A percentile compares a stretch with the other conserved stretches of the same genome.
These are phyloP conservation scores for Gorsachius goisagi DNA, from an alignment of 2,113 vertebrate genomes.

Conservation along the genomic window DNA sequence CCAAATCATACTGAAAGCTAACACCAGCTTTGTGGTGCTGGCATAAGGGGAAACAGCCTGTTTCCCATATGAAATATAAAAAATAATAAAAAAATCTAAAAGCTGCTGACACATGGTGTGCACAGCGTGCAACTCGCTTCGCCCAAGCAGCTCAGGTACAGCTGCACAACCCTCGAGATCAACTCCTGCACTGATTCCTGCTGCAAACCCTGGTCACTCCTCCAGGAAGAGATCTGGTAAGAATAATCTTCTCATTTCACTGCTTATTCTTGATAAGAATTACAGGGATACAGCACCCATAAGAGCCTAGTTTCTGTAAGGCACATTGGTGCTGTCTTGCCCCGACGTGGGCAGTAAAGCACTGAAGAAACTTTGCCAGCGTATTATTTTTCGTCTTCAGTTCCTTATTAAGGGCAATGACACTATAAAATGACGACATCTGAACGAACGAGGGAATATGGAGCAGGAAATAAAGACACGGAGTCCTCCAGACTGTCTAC, in stretches of 20 bases:
- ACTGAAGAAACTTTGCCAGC: not conserved
- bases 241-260: not conserved
- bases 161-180: not conserved
- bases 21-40: not conserved
- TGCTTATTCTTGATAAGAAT: not conserved
- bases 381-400: not conserved
- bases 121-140: not conserved
- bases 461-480: not conserved
- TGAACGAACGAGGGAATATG: not conserved
- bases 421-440: not conserved
- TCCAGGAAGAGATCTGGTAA: not conserved
- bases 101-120: not conserved
- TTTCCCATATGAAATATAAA: not conserved
- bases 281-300: fast-evolving
- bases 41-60: not conserved
- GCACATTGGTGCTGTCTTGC: fast-evolving
- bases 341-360: not conserved
- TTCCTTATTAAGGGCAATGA: not conserved
- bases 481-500: not conserved
- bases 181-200: not conserved
- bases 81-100: not conserved
- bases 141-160: not conserved
- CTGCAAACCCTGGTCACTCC: not conserved
- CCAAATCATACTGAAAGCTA: not conserved
- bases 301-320: fast-evolving